Evolutionary conservation across 2,888 invertebrate genomes (phyloP), one percentile per base, ranked within the genome.

Genomic region (Apodemia zela): DNA sequence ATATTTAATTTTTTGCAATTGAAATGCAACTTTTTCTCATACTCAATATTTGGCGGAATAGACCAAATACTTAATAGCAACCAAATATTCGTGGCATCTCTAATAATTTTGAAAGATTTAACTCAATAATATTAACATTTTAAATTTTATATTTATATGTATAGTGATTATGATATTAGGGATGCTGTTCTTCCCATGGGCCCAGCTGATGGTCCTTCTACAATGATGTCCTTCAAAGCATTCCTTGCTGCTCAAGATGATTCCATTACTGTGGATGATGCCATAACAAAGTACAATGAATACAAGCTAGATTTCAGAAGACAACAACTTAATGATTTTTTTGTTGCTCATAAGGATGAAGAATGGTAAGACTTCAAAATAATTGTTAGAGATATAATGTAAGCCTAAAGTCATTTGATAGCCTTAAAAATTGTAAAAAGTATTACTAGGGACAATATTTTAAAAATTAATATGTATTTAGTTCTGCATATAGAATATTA

Each of bases 341-440:
- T 99, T 92, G 96, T 99, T 75, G 96, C 97, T 59, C 99, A 99
- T 93, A 99, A 99, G 91, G 99, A 99, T 79, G 99, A 99, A 89
- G 99, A 99, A 95, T 99, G 99, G 99, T 99, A 94, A 93, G 96
- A 60, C 67, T 61, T 63, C 17, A 29, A 62, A 66, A 65, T 54
- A 64, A 65, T 58, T 33, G 21, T 17, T 47, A 45, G 3, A 33
- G 5, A 5, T 21, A 54, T 42, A 15, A 15, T 42, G 38, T 13
- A 42, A 13, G 38, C 15, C 42, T 42, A 42, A 42, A 42, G 5
- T 15, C 15, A 15, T 42, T 42, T 42, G 42, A 10, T 8, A 42
- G 5, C 0, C 15, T 42, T 15, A 42, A 42, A 15, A 15, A 15
- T 42, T 42, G 38, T 42, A 15, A 15, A 42, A 42, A 15, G 5